Base-by-base conservation (phyloP, 2,113 vertebrate genomes). In the Rostratula benghalensis region DNA sequence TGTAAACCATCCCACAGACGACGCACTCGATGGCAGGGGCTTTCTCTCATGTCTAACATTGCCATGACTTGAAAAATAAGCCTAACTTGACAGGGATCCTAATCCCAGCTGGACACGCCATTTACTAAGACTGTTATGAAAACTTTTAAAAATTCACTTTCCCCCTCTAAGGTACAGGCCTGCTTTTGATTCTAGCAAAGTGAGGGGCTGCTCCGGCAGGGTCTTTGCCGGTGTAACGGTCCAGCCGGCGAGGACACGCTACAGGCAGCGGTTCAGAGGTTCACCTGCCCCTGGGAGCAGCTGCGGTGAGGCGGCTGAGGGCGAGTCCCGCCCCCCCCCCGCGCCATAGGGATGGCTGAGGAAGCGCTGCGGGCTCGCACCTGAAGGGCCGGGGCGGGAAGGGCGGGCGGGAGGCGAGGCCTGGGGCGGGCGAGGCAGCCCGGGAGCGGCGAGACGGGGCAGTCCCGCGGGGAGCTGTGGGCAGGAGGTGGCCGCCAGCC, bases 201-300 rank as follows among this genome's bases (percentile, higher is more conserved):
- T 3, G 1, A 45, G 43, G 4, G 28, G 48, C 46, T n/a, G 18
- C n/a, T 9, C 8, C 8, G 64, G 37, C 78, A 7, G 21, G 1
- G 65, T 3, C 43, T 51, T 11, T 2, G 56, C 64, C 10, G 5
- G 83, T 10, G n/a, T 25, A 19, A 12, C 1, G 1, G 59, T 39
- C 35, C 13, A 7, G 64, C 8, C 5, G 35, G 45, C 1, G 8
- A 24, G 6, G n/a, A n/a, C 5, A 46, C 37, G 57, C 3, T 8
- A 0, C 15, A 0, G 59, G 64, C 54, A 11, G 68, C 33, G 46
- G 3, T 6, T 16, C 1, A 37, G 43, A 25, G 33, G 16, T 3
- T 7, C 13, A 31, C 1, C 7, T 11, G 64, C 23, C 78, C 19
- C 14, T 7, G 22, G 1, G 41, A 5, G 25, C 0, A 6, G 64